Conservation (phyloP, 1,140 invertebrate genomes). For the Brachionus paranguensis region DNA sequence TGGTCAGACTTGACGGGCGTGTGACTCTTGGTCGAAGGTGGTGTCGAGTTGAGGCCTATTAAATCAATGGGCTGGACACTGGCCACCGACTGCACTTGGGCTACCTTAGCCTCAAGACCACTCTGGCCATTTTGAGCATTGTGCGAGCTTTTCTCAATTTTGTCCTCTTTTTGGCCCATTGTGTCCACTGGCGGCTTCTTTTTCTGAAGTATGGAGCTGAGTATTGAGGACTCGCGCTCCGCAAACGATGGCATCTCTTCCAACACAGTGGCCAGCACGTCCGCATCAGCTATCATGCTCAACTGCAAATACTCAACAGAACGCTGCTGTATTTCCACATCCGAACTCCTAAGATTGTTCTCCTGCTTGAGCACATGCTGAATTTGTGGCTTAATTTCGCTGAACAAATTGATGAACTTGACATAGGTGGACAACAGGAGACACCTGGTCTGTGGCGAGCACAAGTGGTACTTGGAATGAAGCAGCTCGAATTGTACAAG, state of each 20-base stretch:
- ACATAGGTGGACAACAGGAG: slow-evolving; percentile 94
- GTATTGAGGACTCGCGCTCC: slow-evolving; percentile 84
- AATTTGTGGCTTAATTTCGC: slow-evolving; percentile 91
- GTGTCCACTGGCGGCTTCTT: slow-evolving; percentile 45
- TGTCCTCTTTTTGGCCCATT: slow-evolving; percentile 4
- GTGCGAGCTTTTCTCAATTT: background rate
- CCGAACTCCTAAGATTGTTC: slow-evolving; percentile 89
- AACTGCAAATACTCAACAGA: slow-evolving; percentile 95
- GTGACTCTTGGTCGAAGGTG: background rate
- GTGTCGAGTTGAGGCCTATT: background rate
- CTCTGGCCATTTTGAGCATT: background rate
- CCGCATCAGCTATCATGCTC: slow-evolving; percentile 87
- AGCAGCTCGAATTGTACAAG: slow-evolving; percentile 89
- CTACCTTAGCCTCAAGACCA: background rate
- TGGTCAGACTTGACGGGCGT: slow-evolving; percentile 23
- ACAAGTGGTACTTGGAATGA: slow-evolving; percentile 90
- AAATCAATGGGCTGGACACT: background rate
- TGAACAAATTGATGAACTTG: slow-evolving; percentile 98
- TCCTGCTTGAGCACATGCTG: slow-evolving; percentile 93
- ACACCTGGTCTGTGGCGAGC: slow-evolving; percentile 88
- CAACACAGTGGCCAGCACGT: slow-evolving; percentile 93
- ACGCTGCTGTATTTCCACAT: slow-evolving; percentile 95
- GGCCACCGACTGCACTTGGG: background rate
- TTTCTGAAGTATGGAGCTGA: slow-evolving; percentile 89
- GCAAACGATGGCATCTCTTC: slow-evolving; percentile 99